Conservation (phyloP, 2,888 invertebrate genomes). For the Zootermopsis nevadensis region DNA sequence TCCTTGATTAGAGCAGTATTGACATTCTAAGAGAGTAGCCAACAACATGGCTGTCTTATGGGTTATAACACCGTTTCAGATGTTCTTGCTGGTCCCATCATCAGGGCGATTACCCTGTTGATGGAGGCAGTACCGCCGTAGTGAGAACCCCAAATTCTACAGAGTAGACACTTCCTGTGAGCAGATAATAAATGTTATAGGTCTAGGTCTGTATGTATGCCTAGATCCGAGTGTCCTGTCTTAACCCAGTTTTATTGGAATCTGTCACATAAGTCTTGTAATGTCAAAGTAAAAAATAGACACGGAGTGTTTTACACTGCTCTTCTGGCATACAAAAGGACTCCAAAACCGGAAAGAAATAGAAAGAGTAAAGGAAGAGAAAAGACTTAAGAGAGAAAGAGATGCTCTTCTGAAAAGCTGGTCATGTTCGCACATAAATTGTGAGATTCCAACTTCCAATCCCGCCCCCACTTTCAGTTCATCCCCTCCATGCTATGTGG, state of each 20-base stretch:
- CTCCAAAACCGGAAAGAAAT: neutral
- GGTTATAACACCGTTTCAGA: too few relatives aligned
- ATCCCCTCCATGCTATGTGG: constrained; percentile 17
- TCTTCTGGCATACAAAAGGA: constrained; percentile 26
- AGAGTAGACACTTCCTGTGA: neutral
- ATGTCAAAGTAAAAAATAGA: neutral
- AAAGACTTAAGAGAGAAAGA: constrained; percentile 26
- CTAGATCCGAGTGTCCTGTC: neutral
- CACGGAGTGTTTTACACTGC: neutral
- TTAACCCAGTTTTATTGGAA: neutral
- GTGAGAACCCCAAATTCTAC: neutral
- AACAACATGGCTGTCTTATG: too few relatives aligned
- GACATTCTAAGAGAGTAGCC: too few relatives aligned
- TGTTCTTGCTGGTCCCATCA: too few relatives aligned
- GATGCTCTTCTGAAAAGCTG: constrained; percentile 49
- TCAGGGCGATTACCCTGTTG: too few relatives aligned
- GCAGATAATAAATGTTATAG: too few relatives aligned
- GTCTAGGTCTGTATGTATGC: neutral
- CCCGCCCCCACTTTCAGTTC: constrained; percentile 13
- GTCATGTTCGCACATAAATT: constrained; percentile 54
- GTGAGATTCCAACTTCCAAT: constrained; percentile 48
- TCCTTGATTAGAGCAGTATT: too few relatives aligned
- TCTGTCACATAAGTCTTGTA: neutral
- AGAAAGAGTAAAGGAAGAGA: neutral
- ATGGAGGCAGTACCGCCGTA: too few relatives aligned